Base-by-base conservation (phyloP, 2,888 invertebrate species). In the Calameuta pallipes region DNA sequence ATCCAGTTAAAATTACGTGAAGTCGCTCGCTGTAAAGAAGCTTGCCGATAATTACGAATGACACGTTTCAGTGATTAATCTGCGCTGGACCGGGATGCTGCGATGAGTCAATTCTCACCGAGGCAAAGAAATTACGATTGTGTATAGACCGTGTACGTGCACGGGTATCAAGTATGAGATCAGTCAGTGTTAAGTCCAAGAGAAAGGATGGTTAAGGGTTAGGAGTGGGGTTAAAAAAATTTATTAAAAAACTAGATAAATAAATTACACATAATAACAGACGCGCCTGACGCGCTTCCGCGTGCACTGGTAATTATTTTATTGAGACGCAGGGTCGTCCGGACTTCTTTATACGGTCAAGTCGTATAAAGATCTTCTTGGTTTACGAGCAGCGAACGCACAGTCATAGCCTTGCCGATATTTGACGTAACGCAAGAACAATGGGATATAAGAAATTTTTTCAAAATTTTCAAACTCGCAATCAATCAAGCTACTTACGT, bases 221-320 rank as follows among this genome's bases (percentile, higher is more conserved):
- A 23, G 56, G 56, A 15, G 23, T 56, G 56, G 41, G 41, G 41
- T 0, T 41, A 15, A 15, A 41, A 41, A 41, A 41, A 6, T 15
- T 15, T 15, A 2, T 41, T 41, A 15, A 56, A 56, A 56, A 56
- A 56, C 15, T 56, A 9, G 56, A 56, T 9, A 23, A 56, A 56
- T 56, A 56, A 56, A 56, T 56, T 23, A 23, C 56, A 15, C 56
- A 2, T 23, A 56, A 56, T 56, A 23, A 31, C 69, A 34, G 35
- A 69, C 74, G 73, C 68, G 34, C 31, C 13, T 23, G 35, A 68
- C 41, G 37, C n/a, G 34, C 12, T 77, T 74, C 77, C 75, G 74
- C 69, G 37, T 74, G 37, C 34, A n/a, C 34, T 36, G 15, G 36
- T 36, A 77, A 77, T 77, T 77, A 77, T 75, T 75, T 77, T 77